Evolutionary conservation across 2,797 vertebrate genomes (phyloP).

Genomic region (Pangasius krempfi): DNA sequence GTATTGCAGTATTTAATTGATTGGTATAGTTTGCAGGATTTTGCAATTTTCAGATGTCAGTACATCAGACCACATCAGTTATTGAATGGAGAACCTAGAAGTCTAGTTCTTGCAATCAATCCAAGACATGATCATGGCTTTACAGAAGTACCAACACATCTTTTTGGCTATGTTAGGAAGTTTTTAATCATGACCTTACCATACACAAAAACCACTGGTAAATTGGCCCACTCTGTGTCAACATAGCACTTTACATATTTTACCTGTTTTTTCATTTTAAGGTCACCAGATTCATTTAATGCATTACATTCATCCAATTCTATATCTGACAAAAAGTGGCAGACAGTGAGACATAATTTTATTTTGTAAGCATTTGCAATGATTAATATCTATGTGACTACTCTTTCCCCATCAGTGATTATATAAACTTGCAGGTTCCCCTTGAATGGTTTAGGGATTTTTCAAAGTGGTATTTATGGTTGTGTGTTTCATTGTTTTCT

Average conservation of each 20-base stretch:
- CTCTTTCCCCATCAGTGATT: background rate
- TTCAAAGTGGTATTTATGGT: constrained; percentile 33
- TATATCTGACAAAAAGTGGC: background rate
- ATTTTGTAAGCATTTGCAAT: background rate
- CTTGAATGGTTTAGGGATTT: constrained; percentile 7
- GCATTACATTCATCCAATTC: background rate
- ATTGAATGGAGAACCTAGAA: background rate
- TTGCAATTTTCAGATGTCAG: background rate
- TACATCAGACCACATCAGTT: background rate
- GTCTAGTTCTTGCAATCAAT: background rate
- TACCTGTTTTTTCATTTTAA: background rate
- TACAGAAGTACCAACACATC: background rate
- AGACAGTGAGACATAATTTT: background rate
- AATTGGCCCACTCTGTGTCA: background rate
- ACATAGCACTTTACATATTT: background rate
- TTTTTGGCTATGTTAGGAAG: background rate
- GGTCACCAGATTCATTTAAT: background rate
- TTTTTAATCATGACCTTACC: background rate
- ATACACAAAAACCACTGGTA: background rate
- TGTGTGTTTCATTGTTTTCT: constrained; percentile 24
- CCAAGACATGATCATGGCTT: background rate
- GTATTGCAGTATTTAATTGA: constrained; percentile 32
- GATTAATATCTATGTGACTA: constrained; percentile 22
- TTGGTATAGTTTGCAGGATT: background rate
- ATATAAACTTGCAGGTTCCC: constrained; percentile 13